phyloP scores from a whole-genome alignment of 1,140 invertebrate species.

The Campoletis sonorensis region DNA sequence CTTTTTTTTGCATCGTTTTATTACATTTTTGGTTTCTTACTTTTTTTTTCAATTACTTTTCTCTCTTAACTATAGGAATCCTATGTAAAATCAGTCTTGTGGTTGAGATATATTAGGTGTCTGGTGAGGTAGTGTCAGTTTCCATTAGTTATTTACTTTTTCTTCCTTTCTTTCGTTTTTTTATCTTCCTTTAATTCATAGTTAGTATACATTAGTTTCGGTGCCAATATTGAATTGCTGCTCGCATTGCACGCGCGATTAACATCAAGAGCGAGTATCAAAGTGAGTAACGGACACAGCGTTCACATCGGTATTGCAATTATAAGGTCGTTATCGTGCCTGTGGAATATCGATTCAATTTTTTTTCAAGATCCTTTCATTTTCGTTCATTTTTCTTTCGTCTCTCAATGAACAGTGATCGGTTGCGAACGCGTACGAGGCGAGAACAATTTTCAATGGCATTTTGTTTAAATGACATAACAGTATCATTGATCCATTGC shows the following conservation, averaged over 20 bases:
- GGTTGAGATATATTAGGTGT: slow-evolving; percentile 76
- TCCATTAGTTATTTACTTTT: slow-evolving; percentile 52
- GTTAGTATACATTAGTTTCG: slow-evolving; percentile 71
- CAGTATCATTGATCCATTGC: slow-evolving; percentile 24
- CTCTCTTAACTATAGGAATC: slow-evolving; percentile 73
- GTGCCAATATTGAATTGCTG: slow-evolving; percentile 58
- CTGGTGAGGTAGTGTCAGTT: slow-evolving; percentile 76
- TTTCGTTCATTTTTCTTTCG: neutral
- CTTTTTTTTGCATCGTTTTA: slow-evolving; percentile 19
- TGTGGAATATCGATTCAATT: neutral
- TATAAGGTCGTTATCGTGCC: neutral
- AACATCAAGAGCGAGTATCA: slow-evolving; percentile 3
- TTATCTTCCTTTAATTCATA: neutral
- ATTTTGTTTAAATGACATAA: slow-evolving; percentile 22
- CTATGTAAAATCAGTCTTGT: slow-evolving; percentile 77
- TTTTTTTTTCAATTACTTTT: slow-evolving; percentile 53
- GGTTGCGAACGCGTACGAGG: slow-evolving; percentile 34
- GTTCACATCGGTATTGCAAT: slow-evolving; percentile 5
- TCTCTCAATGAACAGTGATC: neutral
- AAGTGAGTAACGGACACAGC: neutral
- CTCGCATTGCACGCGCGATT: slow-evolving; percentile 30
- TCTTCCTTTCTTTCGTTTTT: slow-evolving; percentile 5
- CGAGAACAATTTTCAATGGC: slow-evolving; percentile 50
- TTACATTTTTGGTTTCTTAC: slow-evolving; percentile 47
- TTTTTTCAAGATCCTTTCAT: slow-evolving; percentile 15